Conservation (phyloP, 2,888 invertebrate genomes). For the Prionchulus punctatus region DNA sequence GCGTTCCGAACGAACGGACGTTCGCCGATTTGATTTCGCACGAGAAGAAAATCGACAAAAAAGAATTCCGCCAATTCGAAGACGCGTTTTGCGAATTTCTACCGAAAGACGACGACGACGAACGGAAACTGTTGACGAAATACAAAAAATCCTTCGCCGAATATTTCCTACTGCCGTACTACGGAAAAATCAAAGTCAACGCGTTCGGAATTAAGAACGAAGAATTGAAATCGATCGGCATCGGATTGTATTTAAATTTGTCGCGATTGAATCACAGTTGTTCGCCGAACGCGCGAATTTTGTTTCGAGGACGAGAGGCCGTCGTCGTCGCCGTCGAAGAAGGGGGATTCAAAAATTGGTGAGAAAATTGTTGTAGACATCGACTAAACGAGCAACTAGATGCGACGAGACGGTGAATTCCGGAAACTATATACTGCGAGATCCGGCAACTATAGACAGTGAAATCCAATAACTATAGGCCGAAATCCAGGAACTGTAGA, state of each 20-base stretch:
- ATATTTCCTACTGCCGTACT: too few relatives aligned
- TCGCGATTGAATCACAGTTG: constrained; percentile 18
- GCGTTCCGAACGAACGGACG: neutral
- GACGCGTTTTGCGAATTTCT: too few relatives aligned
- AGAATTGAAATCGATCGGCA: constrained; percentile 11
- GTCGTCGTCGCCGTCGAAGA: neutral
- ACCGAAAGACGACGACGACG: neutral
- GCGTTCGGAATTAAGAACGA: constrained; percentile 4
- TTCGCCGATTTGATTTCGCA: neutral
- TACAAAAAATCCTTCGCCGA: neutral
- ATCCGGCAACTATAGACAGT: too few relatives aligned
- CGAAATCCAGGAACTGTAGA: too few relatives aligned
- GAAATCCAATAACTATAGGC: too few relatives aligned
- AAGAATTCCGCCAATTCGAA: neutral
- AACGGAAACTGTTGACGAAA: too few relatives aligned
- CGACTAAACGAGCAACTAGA: too few relatives aligned
- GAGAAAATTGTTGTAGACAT: too few relatives aligned
- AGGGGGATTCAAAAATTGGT: too few relatives aligned
- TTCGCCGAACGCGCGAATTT: constrained; percentile 15
- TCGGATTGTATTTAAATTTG: constrained; percentile 18
- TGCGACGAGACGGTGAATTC: too few relatives aligned
- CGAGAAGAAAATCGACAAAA: neutral
- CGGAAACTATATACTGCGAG: too few relatives aligned
- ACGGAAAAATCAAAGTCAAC: constrained; percentile 1
- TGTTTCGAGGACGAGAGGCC: constrained; percentile 9